phyloP scores from a whole-genome alignment of 2,797 vertebrate genomes.

The Rhinatrema bivittatum region DNA sequence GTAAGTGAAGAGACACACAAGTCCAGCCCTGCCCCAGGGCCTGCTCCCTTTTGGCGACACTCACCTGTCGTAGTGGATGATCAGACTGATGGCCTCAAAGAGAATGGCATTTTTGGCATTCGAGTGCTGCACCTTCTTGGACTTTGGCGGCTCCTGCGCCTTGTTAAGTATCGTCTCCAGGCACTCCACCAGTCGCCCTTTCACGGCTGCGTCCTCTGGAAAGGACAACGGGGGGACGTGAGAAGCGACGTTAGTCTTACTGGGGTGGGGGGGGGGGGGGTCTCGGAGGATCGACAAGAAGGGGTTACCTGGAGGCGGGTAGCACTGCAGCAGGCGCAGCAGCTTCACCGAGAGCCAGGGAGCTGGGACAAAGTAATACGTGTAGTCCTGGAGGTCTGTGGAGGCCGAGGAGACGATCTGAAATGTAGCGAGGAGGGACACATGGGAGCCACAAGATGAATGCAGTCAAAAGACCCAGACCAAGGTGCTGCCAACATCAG shows the following conservation, averaged over 20 bases:
- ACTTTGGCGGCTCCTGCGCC: slow-evolving; percentile 53
- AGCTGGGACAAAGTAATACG: slow-evolving; percentile 56
- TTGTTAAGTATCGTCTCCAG: slow-evolving; percentile 52
- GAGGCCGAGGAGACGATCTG: slow-evolving; percentile 60
- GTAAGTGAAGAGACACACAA: background rate
- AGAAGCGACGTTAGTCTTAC: background rate
- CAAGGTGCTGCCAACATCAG: rapidly evolving
- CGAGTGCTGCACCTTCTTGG: slow-evolving; percentile 56
- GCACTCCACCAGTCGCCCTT: slow-evolving; percentile 50
- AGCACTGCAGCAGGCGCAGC: slow-evolving; percentile 52
- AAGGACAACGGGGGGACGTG: background rate
- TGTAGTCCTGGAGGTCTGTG: slow-evolving; percentile 59
- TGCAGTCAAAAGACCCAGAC: background rate
- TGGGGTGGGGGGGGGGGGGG: rapidly evolving
- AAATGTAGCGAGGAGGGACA: background rate
- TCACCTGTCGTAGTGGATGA: slow-evolving; percentile 54
- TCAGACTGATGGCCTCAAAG: slow-evolving; percentile 53
- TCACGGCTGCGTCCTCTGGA: slow-evolving; percentile 53
- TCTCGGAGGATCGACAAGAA: background rate
- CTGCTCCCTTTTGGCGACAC: background rate
- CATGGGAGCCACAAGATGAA: rapidly evolving
- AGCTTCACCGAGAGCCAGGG: slow-evolving; percentile 60
- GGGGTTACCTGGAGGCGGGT: slow-evolving; percentile 46
- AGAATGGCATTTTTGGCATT: slow-evolving; percentile 53
- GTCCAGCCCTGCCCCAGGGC: background rate